Conservation (phyloP, 2,113 vertebrate species). For the Balaenoptera acutorostrata region DNA sequence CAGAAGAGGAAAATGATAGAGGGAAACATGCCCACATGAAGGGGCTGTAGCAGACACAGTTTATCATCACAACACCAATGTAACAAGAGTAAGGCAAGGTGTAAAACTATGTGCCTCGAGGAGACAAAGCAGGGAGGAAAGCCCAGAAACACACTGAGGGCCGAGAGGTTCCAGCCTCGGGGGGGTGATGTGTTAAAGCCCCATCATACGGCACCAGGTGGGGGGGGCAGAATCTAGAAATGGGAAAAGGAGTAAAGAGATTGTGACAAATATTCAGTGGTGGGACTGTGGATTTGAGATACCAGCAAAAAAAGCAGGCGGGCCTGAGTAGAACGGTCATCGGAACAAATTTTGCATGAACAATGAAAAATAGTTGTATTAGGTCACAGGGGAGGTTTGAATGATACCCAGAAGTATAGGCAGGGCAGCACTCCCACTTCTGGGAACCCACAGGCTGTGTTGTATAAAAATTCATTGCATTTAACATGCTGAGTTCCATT, state of each 20-base stretch:
- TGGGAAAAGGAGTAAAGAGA: not conserved
- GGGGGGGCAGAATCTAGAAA: not conserved
- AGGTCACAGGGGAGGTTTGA: not conserved
- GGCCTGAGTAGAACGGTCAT: not conserved
- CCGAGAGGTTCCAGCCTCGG: not conserved
- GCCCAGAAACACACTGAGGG: rapidly evolving
- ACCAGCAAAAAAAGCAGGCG: not conserved
- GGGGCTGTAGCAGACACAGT: not conserved
- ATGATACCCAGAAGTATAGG: not conserved
- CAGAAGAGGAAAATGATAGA: not conserved
- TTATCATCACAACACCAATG: rapidly evolving
- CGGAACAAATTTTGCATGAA: not conserved
- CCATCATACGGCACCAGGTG: rapidly evolving
- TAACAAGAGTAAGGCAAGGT: not conserved
- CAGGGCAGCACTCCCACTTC: not conserved
- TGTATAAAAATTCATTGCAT: not conserved
- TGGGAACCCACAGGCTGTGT: not conserved
- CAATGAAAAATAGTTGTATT: not conserved
- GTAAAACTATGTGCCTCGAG: rapidly evolving
- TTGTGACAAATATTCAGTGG: not conserved
- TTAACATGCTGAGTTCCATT: not conserved
- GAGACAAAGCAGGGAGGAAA: not conserved
- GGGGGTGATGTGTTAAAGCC: not conserved
- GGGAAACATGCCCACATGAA: not conserved
- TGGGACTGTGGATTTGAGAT: not conserved